A percentile compares a stretch with the other conserved stretches of the same genome.
phyloP scores from a whole-genome alignment of 2,888 invertebrate genomes.

The Salpingus planirostris region DNA sequence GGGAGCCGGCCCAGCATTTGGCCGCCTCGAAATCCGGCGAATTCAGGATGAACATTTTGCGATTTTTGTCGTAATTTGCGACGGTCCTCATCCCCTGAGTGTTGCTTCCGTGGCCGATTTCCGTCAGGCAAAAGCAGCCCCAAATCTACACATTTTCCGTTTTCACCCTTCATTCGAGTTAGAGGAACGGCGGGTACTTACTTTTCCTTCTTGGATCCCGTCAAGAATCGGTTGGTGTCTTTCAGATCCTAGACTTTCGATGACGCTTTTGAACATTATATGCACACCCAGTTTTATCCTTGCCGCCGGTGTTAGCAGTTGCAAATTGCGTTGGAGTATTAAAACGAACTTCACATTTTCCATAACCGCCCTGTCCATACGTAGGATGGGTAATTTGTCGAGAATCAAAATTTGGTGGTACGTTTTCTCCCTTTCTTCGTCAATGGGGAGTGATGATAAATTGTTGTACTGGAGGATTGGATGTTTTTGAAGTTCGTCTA shows the following conservation, averaged over 20 bases:
- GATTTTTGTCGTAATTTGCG: constrained; percentile 68
- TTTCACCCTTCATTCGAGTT: no score
- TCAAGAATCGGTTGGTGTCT: constrained; percentile 52
- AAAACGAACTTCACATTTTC: constrained; percentile 42
- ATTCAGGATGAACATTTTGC: constrained; percentile 63
- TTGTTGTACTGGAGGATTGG: constrained; percentile 26
- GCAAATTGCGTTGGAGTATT: constrained; percentile 47
- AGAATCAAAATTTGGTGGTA: constrained; percentile 56
- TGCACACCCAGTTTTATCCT: constrained; percentile 55
- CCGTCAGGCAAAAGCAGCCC: constrained; percentile 84
- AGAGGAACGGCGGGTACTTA: no score
- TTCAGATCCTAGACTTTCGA: constrained; percentile 56
- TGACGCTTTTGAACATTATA: constrained; percentile 56
- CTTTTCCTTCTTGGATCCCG: constrained; percentile 33
- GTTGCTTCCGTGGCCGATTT: constrained; percentile 86
- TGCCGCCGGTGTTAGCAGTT: constrained; percentile 53
- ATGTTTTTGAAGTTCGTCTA: constrained; percentile 23
- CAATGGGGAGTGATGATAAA: constrained; percentile 19
- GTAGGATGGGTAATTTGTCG: constrained; percentile 46
- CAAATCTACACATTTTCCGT: no score
- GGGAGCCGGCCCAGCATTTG: constrained; percentile 78
- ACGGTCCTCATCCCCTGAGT: constrained; percentile 79
- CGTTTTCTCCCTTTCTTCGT: constrained; percentile 45
- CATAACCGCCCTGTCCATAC: no score
- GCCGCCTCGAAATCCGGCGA: constrained; percentile 70